These are phyloP conservation scores for Pachymerium ferrugineum DNA, from an alignment of 2,888 invertebrate genomes.

Conservation along the genomic window DNA sequence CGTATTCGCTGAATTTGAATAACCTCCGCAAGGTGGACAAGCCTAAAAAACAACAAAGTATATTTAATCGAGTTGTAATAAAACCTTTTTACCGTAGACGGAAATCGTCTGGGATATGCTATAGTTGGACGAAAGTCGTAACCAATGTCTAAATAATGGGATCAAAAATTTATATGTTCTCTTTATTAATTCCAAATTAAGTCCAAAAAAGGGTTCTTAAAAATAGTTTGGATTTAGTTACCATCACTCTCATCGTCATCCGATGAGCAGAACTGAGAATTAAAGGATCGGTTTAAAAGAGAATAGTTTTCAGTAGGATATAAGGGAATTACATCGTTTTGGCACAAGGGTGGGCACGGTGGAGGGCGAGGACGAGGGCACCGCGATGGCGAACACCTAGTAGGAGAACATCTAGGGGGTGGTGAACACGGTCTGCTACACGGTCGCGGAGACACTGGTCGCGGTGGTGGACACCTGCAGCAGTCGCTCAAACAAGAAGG, in stretches of 20 bases:
- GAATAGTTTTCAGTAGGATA: not conserved
- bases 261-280: not conserved
- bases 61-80: too few species aligned
- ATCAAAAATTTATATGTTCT: not conserved
- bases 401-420: not conserved
- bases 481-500: not conserved
- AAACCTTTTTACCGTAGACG: too few species aligned
- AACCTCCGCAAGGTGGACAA: too few species aligned
- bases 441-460: not conserved
- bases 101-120: too few species aligned
- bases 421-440: too few species aligned
- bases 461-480: not conserved
- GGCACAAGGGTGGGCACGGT: not conserved
- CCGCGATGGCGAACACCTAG: not conserved
- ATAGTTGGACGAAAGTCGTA: too few species aligned
- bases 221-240: not conserved
- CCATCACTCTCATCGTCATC: constrained; percentile 12
- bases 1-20: too few species aligned
- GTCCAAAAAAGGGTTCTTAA: not conserved
- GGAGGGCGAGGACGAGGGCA: not conserved
- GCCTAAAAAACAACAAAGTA: too few species aligned
- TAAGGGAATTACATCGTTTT: not conserved
- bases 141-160: not conserved
- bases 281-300: not conserved
- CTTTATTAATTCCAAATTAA: not conserved